Evolutionary conservation across 2,113 vertebrate genomes (phyloP), one percentile per base, ranked within the genome.

Genomic region (Scomber japonicus): DNA sequence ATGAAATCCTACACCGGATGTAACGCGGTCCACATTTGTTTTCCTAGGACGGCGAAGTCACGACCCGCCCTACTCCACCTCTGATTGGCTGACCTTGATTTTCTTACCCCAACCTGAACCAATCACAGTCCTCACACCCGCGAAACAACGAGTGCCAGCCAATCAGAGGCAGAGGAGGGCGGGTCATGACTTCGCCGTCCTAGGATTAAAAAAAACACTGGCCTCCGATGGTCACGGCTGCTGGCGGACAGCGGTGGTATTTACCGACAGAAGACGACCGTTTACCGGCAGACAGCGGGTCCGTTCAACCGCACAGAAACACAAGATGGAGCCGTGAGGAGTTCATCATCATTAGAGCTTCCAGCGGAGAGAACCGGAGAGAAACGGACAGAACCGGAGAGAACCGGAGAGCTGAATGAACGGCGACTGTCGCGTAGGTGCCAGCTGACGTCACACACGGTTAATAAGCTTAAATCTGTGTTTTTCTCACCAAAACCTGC

Each of bases 351-450:
- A 40, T 13, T 1, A 17, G n/a, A 24, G 5, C 15, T 5, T 5
- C n/a, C 54, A 3, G 19, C 49, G 60, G 8, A 21, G n/a, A 46
- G 2, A 35, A 35, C 0, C 40, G 5, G 16, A 51, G 16, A 15
- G 2, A 49, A n/a, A n/a, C 11, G 44, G 14, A 21, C 3, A 3
- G 10, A 35, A 51, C 21, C 13, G 40, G 11, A 16, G 45, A 56
- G 35, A 40, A 46, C 19, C 11, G 55, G 12, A 15, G 40, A 44
- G 21, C 13, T 62, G 31, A 8, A 85, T 84, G 82, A 72, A 53
- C 83, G 80, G 74, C 10, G 76, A 16, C 76, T 60, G 73, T 27
- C 60, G 55, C 13, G 90, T 88, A 67, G 75, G 90, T 67, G 63
- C 56, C 17, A 48, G 66, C 62, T 44, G 19, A 50, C 69, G 61